Conservation (phyloP, 2,888 invertebrate species). For the Taenaris catops region DNA sequence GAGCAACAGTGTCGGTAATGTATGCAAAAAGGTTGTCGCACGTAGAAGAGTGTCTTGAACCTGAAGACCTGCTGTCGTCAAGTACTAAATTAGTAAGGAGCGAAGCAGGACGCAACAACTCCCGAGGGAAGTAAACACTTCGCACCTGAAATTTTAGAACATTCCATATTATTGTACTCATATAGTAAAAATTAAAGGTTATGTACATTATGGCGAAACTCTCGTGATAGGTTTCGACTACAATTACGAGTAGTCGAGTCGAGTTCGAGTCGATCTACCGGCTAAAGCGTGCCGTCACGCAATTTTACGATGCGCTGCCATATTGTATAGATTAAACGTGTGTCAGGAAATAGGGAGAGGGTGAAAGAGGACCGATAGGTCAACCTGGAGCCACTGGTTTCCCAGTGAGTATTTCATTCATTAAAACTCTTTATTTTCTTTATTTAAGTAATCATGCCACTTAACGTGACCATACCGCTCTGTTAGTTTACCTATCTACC, state of each 20-base stretch:
- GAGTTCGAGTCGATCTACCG: too few relatives aligned
- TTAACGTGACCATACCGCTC: too few relatives aligned
- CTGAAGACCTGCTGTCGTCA: slow-evolving; percentile 84
- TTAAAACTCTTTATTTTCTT: too few relatives aligned
- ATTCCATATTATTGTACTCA: too few relatives aligned
- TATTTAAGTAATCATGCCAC: too few relatives aligned
- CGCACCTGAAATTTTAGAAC: slow-evolving; percentile 72
- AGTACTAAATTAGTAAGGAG: slow-evolving; percentile 89
- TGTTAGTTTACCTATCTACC: too few relatives aligned
- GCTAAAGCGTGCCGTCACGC: too few relatives aligned
- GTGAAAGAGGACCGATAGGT: slow-evolving; percentile 88
- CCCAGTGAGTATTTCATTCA: too few relatives aligned
- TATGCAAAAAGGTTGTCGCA: slow-evolving; percentile 91
- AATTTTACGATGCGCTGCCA: too few relatives aligned
- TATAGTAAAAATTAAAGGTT: too few relatives aligned
- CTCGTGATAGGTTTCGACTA: neutral
- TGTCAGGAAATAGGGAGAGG: slow-evolving; percentile 40
- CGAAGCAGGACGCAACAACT: slow-evolving; percentile 86
- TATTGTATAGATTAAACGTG: neutral
- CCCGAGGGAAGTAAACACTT: slow-evolving; percentile 86
- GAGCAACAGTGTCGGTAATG: slow-evolving; percentile 90
- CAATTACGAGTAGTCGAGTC: neutral
- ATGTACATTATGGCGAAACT: too few relatives aligned
- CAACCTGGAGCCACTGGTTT: slow-evolving; percentile 89
- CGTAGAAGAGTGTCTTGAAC: slow-evolving; percentile 60